A percentile compares a stretch with the other conserved stretches of the same genome.
phyloP scores from a whole-genome alignment of 2,888 invertebrate species.

The Hyalella azteca region DNA sequence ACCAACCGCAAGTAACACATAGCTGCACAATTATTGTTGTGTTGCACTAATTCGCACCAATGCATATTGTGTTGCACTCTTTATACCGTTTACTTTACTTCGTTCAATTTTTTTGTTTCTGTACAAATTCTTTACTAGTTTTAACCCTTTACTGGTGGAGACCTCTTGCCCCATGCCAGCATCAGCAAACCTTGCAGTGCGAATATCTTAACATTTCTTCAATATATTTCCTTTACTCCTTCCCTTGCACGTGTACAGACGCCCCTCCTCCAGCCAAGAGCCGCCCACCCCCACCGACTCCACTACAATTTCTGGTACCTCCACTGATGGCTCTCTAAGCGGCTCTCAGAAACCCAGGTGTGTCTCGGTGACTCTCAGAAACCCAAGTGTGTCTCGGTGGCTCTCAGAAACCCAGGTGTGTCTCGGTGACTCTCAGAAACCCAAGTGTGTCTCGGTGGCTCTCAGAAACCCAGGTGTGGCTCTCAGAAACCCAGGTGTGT shows the following conservation, averaged over 20 bases:
- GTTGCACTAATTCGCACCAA: too few relatives aligned
- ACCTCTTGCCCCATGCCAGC: too few relatives aligned
- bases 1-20: too few relatives aligned
- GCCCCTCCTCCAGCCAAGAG: neutral
- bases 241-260: neutral
- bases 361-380: neutral
- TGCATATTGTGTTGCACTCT: too few relatives aligned
- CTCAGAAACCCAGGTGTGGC: neutral
- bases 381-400: too few relatives aligned
- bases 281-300: slow-evolving; percentile 26
- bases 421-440: neutral
- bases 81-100: too few relatives aligned
- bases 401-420: neutral
- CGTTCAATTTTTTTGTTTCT: too few relatives aligned
- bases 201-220: too few relatives aligned
- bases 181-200: too few relatives aligned
- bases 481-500: neutral
- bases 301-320: slow-evolving; percentile 22
- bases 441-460: neutral
- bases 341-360: neutral
- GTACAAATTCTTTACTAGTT: too few relatives aligned
- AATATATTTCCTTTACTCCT: neutral
- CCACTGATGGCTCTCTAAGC: neutral
- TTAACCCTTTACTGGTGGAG: too few relatives aligned
- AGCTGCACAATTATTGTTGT: too few relatives aligned